phyloP scores from a whole-genome alignment of 2,888 invertebrate genomes.

The Aricia artaxerxes region DNA sequence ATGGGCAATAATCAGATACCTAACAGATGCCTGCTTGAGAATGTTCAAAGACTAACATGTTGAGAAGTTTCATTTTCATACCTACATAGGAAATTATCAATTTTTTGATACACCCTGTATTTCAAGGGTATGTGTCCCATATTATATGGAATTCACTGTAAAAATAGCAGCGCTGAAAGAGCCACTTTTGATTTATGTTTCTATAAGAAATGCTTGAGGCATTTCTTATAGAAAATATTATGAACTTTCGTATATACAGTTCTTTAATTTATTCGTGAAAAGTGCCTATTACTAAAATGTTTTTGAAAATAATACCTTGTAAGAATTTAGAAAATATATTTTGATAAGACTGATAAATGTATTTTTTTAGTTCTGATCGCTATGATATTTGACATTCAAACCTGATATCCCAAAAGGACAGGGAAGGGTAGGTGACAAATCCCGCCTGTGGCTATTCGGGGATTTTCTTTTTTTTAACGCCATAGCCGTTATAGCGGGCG shows the following conservation, averaged over 20 bases:
- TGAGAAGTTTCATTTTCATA: neutral
- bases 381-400: neutral
- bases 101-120: too few relatives aligned
- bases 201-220: too few relatives aligned
- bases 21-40: conserved; percentile 65
- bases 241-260: too few relatives aligned
- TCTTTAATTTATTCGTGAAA: too few relatives aligned
- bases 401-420: neutral
- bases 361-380: neutral
- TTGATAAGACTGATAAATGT: neutral
- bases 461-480: neutral
- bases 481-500: neutral
- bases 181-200: too few relatives aligned
- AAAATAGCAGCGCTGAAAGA: too few relatives aligned
- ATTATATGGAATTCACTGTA: too few relatives aligned
- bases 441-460: neutral
- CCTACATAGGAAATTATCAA: neutral
- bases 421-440: neutral
- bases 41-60: conserved; percentile 47
- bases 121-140: too few relatives aligned
- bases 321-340: neutral
- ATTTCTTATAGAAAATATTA: too few relatives aligned
- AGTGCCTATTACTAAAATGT: neutral
- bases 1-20: conserved; percentile 70
- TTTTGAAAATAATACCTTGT: neutral